These are phyloP conservation scores for Sinodicranocentrus sp. DNA, from an alignment of 2,888 invertebrate species.

Conservation along the genomic window DNA sequence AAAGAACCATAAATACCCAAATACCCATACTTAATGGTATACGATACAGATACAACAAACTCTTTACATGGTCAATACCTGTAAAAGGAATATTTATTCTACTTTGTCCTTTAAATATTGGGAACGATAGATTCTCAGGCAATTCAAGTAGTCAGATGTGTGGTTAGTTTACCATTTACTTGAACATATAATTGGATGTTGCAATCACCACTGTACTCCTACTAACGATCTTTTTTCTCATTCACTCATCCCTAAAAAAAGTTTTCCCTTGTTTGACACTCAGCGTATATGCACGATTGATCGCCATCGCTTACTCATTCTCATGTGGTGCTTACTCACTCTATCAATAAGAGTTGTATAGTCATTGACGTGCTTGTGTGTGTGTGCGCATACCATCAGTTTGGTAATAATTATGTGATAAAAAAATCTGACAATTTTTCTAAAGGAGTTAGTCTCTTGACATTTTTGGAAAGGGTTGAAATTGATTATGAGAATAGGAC, in stretches of 20 bases:
- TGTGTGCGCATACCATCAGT: not conserved
- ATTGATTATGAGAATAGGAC: conserved; percentile 45
- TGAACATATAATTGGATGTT: conserved; percentile 37
- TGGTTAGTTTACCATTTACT: conserved; percentile 1
- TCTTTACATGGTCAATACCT: conserved; percentile 65
- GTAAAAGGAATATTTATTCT: conserved; percentile 54
- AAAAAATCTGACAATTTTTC: not conserved
- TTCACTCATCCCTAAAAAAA: conserved; percentile 32
- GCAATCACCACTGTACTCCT: conserved; percentile 42
- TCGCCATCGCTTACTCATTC: conserved; percentile 35
- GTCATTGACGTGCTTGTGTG: not conserved
- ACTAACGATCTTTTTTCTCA: conserved; percentile 32
- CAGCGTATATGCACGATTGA: conserved; percentile 17
- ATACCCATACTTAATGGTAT: no score
- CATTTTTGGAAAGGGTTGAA: conserved; percentile 41
- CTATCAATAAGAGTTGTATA: not conserved
- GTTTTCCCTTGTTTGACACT: conserved; percentile 31
- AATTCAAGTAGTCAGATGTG: conserved; percentile 30
- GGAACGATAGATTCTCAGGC: conserved; percentile 50
- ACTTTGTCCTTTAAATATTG: conserved; percentile 60
- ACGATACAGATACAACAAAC: no score
- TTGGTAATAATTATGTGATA: not conserved
- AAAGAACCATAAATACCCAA: no score
- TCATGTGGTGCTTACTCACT: conserved; percentile 28
- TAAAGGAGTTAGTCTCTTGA: conserved; percentile 21